These are phyloP conservation scores for Sebastes minor DNA, from an alignment of 2,797 vertebrate genomes.

Conservation along the genomic window DNA sequence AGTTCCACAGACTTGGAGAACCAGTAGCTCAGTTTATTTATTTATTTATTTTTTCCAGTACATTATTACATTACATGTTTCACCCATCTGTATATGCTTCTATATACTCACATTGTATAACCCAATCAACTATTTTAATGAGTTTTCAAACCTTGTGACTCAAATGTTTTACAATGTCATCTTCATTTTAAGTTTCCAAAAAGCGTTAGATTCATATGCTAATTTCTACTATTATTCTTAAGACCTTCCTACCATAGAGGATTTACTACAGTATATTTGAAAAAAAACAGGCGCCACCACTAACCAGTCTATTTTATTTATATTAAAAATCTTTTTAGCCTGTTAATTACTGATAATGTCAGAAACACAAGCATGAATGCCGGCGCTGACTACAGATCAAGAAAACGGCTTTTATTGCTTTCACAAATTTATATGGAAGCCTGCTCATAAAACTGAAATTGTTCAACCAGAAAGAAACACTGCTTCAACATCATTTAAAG, in stretches of 20 bases:
- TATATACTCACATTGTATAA: neutral
- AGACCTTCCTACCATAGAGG: neutral
- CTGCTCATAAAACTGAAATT: conserved; percentile 11
- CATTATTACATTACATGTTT: no score
- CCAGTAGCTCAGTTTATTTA: no score
- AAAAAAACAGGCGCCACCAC: neutral
- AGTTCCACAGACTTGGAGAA: no score
- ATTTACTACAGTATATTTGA: neutral
- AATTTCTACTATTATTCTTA: neutral
- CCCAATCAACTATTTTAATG: neutral
- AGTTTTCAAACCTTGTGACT: neutral
- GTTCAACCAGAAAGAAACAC: conserved; percentile 23
- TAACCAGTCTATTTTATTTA: neutral
- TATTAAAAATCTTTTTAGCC: neutral
- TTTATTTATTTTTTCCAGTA: no score
- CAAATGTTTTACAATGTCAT: neutral
- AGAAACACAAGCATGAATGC: neutral
- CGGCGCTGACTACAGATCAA: neutral
- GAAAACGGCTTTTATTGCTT: conserved; percentile 18
- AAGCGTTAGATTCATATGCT: neutral
- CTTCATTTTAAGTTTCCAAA: neutral
- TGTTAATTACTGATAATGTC: conserved; percentile 25
- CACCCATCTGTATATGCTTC: neutral
- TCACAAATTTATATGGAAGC: conserved; percentile 18
- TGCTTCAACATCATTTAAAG: conserved; percentile 37